These are phyloP conservation scores for Euwallacea similis DNA, from an alignment of 1,140 invertebrate species.

Conservation along the genomic window DNA sequence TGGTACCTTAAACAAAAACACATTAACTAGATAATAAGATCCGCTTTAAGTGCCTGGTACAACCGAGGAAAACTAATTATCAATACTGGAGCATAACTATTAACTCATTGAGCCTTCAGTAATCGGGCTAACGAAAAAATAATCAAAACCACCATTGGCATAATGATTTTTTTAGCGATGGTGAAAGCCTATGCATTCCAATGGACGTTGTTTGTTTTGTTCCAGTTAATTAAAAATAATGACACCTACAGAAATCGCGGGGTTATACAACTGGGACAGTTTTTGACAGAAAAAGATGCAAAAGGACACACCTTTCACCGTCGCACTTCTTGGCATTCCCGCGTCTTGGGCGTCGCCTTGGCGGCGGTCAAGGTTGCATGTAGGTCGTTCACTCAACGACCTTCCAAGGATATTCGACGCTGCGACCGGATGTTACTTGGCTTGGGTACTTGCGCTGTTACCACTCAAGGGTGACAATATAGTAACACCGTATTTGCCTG, in stretches of 20 bases:
- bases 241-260: too few relatives aligned
- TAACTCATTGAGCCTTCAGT: constrained; percentile 11
- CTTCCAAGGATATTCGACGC: constrained; percentile 43
- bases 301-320: too few relatives aligned
- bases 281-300: too few relatives aligned
- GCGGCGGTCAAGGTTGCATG: constrained; percentile 25
- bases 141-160: not conserved
- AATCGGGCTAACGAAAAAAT: constrained; percentile 8
- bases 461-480: not conserved
- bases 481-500: not conserved
- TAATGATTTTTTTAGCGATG: constrained; percentile 13
- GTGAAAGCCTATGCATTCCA: constrained; percentile 18
- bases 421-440: constrained; percentile 14
- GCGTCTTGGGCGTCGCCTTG: constrained; percentile 1
- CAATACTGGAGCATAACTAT: constrained; percentile 11
- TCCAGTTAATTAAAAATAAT: not conserved
- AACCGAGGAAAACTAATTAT: constrained; percentile 11
- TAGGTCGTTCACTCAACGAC: constrained; percentile 46
- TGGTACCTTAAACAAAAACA: constrained; percentile 5
- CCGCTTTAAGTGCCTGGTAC: constrained; percentile 24
- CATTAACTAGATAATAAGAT: constrained; percentile 21
- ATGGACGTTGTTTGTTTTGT: not conserved
- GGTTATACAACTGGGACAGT: too few relatives aligned
- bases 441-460: constrained; percentile 10
- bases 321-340: too few relatives aligned